Base-by-base conservation (phyloP, 2,113 vertebrate genomes). In the Synchiropus splendidus region DNA sequence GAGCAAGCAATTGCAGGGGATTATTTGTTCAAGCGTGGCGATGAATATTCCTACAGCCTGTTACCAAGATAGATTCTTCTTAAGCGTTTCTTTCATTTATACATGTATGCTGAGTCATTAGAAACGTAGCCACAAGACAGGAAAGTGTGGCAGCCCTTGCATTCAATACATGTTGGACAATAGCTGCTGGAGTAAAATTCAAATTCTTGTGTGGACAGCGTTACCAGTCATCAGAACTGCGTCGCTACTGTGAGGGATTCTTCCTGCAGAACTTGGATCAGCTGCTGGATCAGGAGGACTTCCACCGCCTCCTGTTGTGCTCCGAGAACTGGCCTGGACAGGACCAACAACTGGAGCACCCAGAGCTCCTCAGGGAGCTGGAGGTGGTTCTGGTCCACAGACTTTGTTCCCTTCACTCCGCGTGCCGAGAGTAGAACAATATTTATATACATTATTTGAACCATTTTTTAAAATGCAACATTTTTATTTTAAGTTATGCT, bases 201-300 rank as follows among this genome's bases (percentile, higher is more conserved):
- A n/a, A n/a, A n/a, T n/a, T n/a, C n/a, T 21, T 13, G 39, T 13
- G 16, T 53, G 13, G 21, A 1, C 76, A 96, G 93, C 87, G 77
- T 10, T 84, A 87, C 61, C 87, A 86, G 0, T 89, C 85, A 0
- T 67, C 76, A 0, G 89, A 92, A 5, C 87, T 98, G 16, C 77
- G 77, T 46, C 69, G 83, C 1, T 94, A 90, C 46, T 93, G 89
- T 0, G 87, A 94, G 36, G 89, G 89, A 33, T 97, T 90, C 83
- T 94, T 98, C 81, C 86, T 98, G 38, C 84, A 92, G 67, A 88
- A 90, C 78, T 88, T 95, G 89, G 78, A 74, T 15, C 66, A 50
- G 2, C 78, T 96, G 9, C 76, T 95, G 36, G 87, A 89, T 31
- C 77, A 82, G 48, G 90, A 89, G 40, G 81, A 89, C 0, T 98